Evolutionary conservation across 2,797 vertebrate genomes (phyloP).

Genomic region (Dromococcyx pavoninus): DNA sequence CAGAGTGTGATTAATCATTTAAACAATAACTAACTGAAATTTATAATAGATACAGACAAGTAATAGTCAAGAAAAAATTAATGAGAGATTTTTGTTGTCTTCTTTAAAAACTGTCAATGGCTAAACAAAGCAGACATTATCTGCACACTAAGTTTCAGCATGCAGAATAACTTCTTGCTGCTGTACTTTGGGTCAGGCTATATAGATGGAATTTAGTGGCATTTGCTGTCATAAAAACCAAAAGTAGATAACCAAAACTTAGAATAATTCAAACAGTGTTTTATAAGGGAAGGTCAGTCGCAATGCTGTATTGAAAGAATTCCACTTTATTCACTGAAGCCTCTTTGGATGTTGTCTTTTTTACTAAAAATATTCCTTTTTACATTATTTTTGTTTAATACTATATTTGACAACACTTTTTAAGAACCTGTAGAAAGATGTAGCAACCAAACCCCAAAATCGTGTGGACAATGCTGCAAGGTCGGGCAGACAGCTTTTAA

Average conservation of each 20-base stretch:
- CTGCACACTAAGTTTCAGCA: not conserved
- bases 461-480: not conserved
- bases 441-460: not conserved
- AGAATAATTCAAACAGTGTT: not conserved
- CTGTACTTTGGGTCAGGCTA: not conserved
- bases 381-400: not conserved
- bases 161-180: not conserved
- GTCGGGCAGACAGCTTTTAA: not conserved
- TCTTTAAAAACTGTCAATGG: not conserved
- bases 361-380: not conserved
- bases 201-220: not conserved
- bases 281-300: not conserved
- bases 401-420: not conserved
- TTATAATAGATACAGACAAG: not conserved
- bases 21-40: not conserved
- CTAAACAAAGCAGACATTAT: not conserved
- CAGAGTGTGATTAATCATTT: not conserved
- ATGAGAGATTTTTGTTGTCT: not conserved
- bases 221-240: not conserved
- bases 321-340: not conserved
- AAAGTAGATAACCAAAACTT: not conserved
- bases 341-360: not conserved
- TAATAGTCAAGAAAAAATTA: not conserved
- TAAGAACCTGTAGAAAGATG: not conserved
- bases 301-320: not conserved